Evolutionary conservation across 2,888 invertebrate genomes (phyloP).

Genomic region (Thera obeliscata): DNA sequence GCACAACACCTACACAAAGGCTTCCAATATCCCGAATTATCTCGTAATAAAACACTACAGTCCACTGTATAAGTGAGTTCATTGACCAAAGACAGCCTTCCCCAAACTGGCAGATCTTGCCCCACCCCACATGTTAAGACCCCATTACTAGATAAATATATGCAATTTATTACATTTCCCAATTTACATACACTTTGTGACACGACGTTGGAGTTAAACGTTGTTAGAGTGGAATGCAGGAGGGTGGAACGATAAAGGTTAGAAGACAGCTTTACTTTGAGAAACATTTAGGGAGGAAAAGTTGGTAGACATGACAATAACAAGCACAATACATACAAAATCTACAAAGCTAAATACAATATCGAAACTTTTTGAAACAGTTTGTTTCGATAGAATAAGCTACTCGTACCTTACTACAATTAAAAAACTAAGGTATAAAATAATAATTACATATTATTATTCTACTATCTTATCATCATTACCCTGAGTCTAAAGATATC

Average conservation of each 20-base stretch:
- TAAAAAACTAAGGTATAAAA: no score
- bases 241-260: slow-evolving; percentile 42
- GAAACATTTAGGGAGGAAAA: background rate
- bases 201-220: slow-evolving; percentile 71
- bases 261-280: slow-evolving; percentile 4
- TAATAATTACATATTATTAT: no score
- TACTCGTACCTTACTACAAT: no score
- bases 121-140: slow-evolving; percentile 69
- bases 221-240: slow-evolving; percentile 59
- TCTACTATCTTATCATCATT: no score
- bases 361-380: no score
- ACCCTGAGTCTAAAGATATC: no score
- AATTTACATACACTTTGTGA: slow-evolving; percentile 81
- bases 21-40: slow-evolving; percentile 36
- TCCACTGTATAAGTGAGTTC: slow-evolving; percentile 15
- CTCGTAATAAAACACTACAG: slow-evolving; percentile 9
- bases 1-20: slow-evolving; percentile 51
- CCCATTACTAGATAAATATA: slow-evolving; percentile 80
- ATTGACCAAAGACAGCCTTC: slow-evolving; percentile 24
- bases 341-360: background rate
- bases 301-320: background rate
- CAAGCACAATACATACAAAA: background rate
- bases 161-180: slow-evolving; percentile 83
- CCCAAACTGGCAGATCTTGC: slow-evolving; percentile 47
- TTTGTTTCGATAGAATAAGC: no score